Conservation (phyloP, 2,797 vertebrate genomes). For the Notolabrus celidotus region DNA sequence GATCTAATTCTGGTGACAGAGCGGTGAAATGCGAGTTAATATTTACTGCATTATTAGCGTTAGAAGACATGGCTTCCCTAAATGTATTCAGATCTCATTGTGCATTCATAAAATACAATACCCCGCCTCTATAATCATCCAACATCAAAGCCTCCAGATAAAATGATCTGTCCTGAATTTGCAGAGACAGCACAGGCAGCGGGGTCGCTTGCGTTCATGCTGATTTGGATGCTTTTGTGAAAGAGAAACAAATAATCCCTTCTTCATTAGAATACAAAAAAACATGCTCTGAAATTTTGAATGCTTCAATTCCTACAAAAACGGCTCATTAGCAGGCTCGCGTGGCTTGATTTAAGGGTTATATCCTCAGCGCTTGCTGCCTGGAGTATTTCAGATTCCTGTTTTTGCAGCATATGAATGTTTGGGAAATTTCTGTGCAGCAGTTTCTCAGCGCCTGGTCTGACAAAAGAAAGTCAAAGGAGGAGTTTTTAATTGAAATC, state of each 20-base stretch:
- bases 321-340: slow-evolving; percentile 34
- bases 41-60: slow-evolving; percentile 18
- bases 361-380: not conserved
- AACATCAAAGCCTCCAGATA: slow-evolving; percentile 56
- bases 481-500: slow-evolving; percentile 9
- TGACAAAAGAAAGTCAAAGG: slow-evolving; percentile 15
- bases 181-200: slow-evolving; percentile 46
- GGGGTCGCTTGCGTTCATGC: slow-evolving; percentile 36
- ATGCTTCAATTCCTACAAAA: slow-evolving; percentile 17
- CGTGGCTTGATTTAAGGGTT: slow-evolving; percentile 34
- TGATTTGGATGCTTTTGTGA: slow-evolving; percentile 42
- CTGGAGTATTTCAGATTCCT: slow-evolving; percentile 25
- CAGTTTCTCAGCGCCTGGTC: not conserved
- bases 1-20: slow-evolving; percentile 2
- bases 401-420: slow-evolving; percentile 15
- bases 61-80: slow-evolving; percentile 16
- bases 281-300: slow-evolving; percentile 20
- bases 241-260: slow-evolving; percentile 52
- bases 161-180: slow-evolving; percentile 65
- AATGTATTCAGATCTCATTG: slow-evolving; percentile 25
- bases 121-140: slow-evolving; percentile 45
- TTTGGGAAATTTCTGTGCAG: not conserved
- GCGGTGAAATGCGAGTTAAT: not conserved
- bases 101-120: slow-evolving; percentile 9
- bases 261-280: slow-evolving; percentile 48